phyloP scores from a whole-genome alignment of 1,140 invertebrate genomes.

The Steinernema khuongi region DNA sequence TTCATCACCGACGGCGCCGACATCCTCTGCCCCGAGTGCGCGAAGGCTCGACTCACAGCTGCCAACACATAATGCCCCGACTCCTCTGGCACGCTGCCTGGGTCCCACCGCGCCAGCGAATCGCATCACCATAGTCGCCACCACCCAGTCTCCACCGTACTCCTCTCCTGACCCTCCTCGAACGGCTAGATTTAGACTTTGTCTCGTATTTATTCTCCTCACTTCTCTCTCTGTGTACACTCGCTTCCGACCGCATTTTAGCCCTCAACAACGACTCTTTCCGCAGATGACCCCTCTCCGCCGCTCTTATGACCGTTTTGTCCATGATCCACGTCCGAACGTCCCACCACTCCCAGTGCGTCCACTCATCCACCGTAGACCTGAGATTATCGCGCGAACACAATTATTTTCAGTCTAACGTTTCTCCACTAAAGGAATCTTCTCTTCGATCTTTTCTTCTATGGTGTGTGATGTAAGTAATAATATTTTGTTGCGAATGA shows the following conservation, averaged over 20 bases:
- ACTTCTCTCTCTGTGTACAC: background rate
- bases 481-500: conserved; percentile 15
- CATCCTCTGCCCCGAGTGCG: conserved; percentile 97
- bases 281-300: background rate
- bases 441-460: background rate
- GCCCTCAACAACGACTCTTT: background rate
- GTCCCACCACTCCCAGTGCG: background rate
- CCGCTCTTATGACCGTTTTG: background rate
- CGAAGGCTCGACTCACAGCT: conserved; percentile 66
- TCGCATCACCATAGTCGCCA: background rate
- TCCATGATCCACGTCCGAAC: background rate
- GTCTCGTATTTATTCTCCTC: background rate
- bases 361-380: background rate
- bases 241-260: background rate
- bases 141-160: background rate
- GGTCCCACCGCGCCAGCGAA: background rate
- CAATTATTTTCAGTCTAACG: background rate
- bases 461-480: conserved; percentile 13
- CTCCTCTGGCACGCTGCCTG: background rate
- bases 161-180: background rate
- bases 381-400: background rate
- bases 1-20: conserved; percentile 95
- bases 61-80: conserved; percentile 33
- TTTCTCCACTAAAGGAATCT: background rate
- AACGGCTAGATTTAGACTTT: background rate